Evolutionary conservation across 2,888 invertebrate species (phyloP), one percentile per base, ranked within the genome.

Genomic region (Aelia acuminata): DNA sequence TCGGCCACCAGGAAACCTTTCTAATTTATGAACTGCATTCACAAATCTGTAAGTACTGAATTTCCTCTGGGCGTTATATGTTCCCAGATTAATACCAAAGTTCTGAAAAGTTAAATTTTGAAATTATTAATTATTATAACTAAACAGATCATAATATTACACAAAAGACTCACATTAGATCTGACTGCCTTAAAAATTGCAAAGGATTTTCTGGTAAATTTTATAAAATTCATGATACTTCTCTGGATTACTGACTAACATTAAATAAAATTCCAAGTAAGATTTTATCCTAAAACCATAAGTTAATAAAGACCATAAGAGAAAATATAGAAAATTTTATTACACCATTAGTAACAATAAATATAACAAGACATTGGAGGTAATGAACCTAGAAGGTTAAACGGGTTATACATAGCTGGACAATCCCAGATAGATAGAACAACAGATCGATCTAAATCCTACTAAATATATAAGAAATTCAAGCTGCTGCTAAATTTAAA

Each of bases 21-120:
- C 85, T 22, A 39, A 3, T 57, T 53, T 85, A 22, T 50, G 85
- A 35, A 85, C 57, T 5, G 39, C n/a, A n/a, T 85, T 85, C 39
- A 31, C 57, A 26, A 85, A 35, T 39, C 39, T 49, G 20, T 85
- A n/a, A 18, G 85, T 53, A n/a, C 85, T 53, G 15, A 50, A 85
- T n/a, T 53, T 85, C n/a, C 53, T 85, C 49, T n/a, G 20, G n/a
- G 85, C 1, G 13, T 43, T 80, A 4, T 15, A 48, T 85, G 35
- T 70, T 35, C 7, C 63, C 18, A 35, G 11, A 70, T 31, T 18
- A 20, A 18, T 35, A 7, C 31, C 3, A 18, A 70, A 70, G 20
- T 31, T 70, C 63, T 70, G 20, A 18, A 70, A 31, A 7, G 18
- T 2, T n/a, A 70, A 10, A 35, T 70, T 70, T 5, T 35, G 0